These are phyloP conservation scores for Calyptomena viridis DNA, from an alignment of 2,113 vertebrate genomes.

Conservation along the genomic window DNA sequence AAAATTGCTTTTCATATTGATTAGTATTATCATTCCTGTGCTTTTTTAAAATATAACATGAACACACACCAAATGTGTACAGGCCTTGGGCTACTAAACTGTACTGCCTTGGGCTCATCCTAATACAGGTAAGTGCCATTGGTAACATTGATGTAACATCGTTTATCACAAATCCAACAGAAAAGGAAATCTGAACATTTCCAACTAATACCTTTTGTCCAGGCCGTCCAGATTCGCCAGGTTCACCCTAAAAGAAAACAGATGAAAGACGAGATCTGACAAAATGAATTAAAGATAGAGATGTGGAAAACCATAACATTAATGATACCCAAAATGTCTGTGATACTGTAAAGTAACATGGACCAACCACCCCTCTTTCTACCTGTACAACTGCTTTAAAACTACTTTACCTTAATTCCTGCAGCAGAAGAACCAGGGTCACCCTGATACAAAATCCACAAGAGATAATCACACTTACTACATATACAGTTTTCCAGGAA, in stretches of 20 bases:
- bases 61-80: neutral
- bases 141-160: neutral
- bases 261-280: neutral
- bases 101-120: neutral
- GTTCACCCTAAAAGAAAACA: slow-evolving; percentile 86
- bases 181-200: neutral
- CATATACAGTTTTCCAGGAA: neutral
- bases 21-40: neutral
- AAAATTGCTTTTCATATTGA: neutral
- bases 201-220: slow-evolving; percentile 88
- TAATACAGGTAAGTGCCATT: neutral
- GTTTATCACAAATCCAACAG: neutral
- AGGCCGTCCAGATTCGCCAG: slow-evolving; percentile 90
- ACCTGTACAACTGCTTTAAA: neutral
- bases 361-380: neutral
- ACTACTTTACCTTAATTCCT: slow-evolving; percentile 90
- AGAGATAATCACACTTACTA: slow-evolving; percentile 37
- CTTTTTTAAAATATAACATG: slow-evolving; percentile 9
- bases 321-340: neutral
- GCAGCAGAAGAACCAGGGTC: slow-evolving; percentile 96
- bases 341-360: neutral
- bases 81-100: neutral
- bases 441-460: slow-evolving; percentile 80
- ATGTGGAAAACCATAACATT: neutral
- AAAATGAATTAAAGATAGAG: neutral